Percentiles rank a stretch among this genome's conserved stretches.
These are phyloP conservation scores for Teleopsis dalmanni DNA, from an alignment of 1,140 invertebrate species.

Conservation along the genomic window DNA sequence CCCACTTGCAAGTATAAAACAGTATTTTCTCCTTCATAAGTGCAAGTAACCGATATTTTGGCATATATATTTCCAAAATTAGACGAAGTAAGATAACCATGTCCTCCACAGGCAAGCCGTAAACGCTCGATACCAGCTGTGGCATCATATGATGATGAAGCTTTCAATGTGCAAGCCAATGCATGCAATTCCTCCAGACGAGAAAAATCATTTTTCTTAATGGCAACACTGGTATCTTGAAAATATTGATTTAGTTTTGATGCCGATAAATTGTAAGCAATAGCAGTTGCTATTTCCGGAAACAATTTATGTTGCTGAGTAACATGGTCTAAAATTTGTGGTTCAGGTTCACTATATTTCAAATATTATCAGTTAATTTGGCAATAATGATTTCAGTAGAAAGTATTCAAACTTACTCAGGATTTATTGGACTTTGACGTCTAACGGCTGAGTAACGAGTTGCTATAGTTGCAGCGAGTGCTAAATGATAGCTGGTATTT, in stretches of 20 bases:
- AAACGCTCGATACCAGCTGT: constrained; percentile 63
- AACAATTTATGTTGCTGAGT: constrained; percentile 87
- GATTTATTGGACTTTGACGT: constrained; percentile 62
- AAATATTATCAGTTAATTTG: neutral
- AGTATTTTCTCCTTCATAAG: constrained; percentile 91
- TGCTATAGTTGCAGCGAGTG: constrained; percentile 73
- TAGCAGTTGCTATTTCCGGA: constrained; percentile 64
- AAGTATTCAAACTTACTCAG: neutral
- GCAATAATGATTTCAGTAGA: neutral
- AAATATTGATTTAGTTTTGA: constrained; percentile 69
- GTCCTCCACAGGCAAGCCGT: constrained; percentile 81
- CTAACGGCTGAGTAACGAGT: constrained; percentile 78
- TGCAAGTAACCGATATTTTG: constrained; percentile 70
- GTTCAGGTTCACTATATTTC: constrained; percentile 54
- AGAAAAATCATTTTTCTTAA: constrained; percentile 68
- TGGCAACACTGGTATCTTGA: constrained; percentile 63
- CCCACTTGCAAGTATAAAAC: constrained; percentile 86
- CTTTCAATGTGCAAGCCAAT: constrained; percentile 79
- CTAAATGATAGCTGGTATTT: constrained; percentile 59
- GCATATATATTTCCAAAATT: constrained; percentile 74
- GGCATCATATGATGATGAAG: constrained; percentile 65
- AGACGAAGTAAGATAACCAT: constrained; percentile 79
- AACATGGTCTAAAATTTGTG: constrained; percentile 81
- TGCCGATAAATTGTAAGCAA: constrained; percentile 66
- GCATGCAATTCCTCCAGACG: constrained; percentile 78